Evolutionary conservation across 2,113 vertebrate species (phyloP), one percentile per base, ranked within the genome.

Genomic region (Platichthys flesus): DNA sequence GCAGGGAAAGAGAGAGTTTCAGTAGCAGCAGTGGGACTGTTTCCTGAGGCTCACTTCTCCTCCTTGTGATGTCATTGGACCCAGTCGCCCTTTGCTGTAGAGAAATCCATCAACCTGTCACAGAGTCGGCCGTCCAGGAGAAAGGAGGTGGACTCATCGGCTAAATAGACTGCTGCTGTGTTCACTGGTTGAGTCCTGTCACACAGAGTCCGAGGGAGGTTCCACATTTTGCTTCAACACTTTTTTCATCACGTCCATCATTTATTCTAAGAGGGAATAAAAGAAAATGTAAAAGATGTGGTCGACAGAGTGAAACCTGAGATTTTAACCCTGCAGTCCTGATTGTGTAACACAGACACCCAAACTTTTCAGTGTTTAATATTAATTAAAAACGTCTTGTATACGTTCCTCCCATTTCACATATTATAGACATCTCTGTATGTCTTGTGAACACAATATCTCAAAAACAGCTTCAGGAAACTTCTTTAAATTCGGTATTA

Each of bases 101-200:
- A 60, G 66, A 82, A 65, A 72, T 88, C 80, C 78, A 83, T 83
- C 79, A 82, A 67, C 67, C 58, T 81, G 77, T 81, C 83, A 69
- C 5, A 37, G 49, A 74, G 42, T 45, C 2, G 62, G 31, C 24
- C 26, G 49, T 0, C 26, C 67, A 9, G 3, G 9, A 16, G 13
- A 3, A 16, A 31, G n/a, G 18, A 52, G 49, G 51, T 40, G 52
- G 59, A 59, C 26, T 70, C 14, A 37, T 66, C 62, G 58, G 28
- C 49, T 18, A 7, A 51, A 51, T 18, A 18, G 16, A 18, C 4
- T 51, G 16, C 47, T 51, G 5, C 18, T 2, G 45, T 7, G 45
- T 16, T 49, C 15, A 49, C 15, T 42, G 40, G 40, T 10, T 42
- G 40, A 49, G 5, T 16, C 14, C 45, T 18, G 45, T 18, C 14